Evolutionary conservation across 2,888 invertebrate species (phyloP), one percentile per base, ranked within the genome.

Genomic region (Ceratothoa steindachneri): DNA sequence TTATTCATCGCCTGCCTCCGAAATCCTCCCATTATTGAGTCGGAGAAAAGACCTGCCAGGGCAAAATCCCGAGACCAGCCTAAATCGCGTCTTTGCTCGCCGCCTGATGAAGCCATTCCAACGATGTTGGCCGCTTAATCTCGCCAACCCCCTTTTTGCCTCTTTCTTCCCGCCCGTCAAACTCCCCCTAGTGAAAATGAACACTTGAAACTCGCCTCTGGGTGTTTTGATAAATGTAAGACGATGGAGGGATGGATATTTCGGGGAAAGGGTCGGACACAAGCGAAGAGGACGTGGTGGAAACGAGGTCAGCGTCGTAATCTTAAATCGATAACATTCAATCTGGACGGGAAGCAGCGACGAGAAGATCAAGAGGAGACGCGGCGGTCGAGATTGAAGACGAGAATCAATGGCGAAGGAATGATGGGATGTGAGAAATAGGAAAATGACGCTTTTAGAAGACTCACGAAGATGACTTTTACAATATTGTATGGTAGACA

Each of bases 321-420:
- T 60, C 60, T 60, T 60, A 60, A 60, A 60, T 60, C 60, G 24
- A 60, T 60, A 60, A 60, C 60, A 60, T 60, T 60, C 60, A 60
- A 60, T 60, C 60, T 60, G 60, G 60, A 24, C 22, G 22, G 60
- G 24, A 60, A 60, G 60, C n/a, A 60, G 60, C 60, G 60, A 60
- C 60, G 12, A 24, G n/a, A n/a, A 24, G 7, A 15, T 9, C 7
- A 41, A 15, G 60, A 60, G 24, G 60, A 60, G 60, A 2, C 27
- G 60, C 27, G 24, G 24, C 24, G 19, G 19, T 19, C 1, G 60
- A 24, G 60, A 24, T 22, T 60, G 60, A 60, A n/a, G 60, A 60
- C 60, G 22, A 24, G 60, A 60, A 12, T 12, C 22, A 60, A 24
- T 2, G 9, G 24, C 12, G 24, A 24, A 60, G 60, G 27, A 24